Conservation (phyloP, 23 tunicate species). For the Diplosoma virens region DNA sequence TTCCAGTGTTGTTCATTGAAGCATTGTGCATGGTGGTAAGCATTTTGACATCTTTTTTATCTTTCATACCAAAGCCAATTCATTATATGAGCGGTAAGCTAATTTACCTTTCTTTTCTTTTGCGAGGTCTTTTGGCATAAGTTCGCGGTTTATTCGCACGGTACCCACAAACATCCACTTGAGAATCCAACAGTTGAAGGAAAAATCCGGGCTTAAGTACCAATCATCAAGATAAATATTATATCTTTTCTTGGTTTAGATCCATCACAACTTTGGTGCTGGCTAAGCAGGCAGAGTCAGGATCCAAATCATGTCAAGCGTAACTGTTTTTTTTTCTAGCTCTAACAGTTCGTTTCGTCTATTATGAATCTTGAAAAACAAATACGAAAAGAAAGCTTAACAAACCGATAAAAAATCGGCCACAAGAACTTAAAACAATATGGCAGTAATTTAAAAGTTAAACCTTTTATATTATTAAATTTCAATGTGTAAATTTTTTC, state of each 20-base stretch:
- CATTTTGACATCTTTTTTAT: background rate
- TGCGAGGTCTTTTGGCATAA: background rate
- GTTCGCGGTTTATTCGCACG: too few relatives aligned
- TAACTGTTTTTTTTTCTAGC: too few relatives aligned
- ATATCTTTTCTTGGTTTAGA: background rate
- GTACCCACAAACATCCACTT: background rate
- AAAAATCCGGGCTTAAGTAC: background rate
- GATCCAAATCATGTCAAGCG: background rate
- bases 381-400: too few relatives aligned
- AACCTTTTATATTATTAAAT: too few relatives aligned
- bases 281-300: background rate
- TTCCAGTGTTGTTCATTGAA: background rate
- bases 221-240: background rate
- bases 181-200: background rate
- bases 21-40: too few relatives aligned
- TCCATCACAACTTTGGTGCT: background rate
- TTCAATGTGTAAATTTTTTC: too few relatives aligned
- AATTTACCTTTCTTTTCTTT: background rate
- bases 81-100: background rate
- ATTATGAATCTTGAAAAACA: too few relatives aligned
- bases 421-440: too few relatives aligned
- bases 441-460: too few relatives aligned
- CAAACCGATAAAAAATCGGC: too few relatives aligned
- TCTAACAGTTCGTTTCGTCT: too few relatives aligned
- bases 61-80: background rate